Percentiles rank a stretch among this genome's conserved stretches.
Conservation (phyloP, 2,888 invertebrate genomes). For the Agrochola circellaris region DNA sequence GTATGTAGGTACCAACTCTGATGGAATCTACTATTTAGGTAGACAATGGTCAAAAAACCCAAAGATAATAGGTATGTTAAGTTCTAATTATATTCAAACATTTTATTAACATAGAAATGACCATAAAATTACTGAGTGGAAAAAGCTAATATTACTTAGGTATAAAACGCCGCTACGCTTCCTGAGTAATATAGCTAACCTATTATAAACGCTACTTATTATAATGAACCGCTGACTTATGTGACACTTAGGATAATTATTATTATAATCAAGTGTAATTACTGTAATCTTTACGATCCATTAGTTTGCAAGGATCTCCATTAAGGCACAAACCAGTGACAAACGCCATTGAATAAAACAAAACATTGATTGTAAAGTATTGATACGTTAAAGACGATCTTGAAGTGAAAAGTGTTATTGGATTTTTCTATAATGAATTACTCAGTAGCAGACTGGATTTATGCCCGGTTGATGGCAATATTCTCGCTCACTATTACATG, state of each 20-base stretch:
- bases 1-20: not conserved
- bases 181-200: not conserved
- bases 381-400: not conserved
- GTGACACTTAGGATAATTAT: constrained; percentile 3
- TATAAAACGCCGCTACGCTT: not conserved
- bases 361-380: not conserved
- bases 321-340: not conserved
- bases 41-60: not conserved
- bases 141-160: not conserved
- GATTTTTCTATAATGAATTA: not conserved
- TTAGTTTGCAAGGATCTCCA: constrained; percentile 25
- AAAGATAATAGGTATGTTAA: not conserved
- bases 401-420: not conserved
- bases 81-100: not conserved
- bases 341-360: not conserved
- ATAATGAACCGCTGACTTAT: not conserved
- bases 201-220: constrained; percentile 8
- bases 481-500: not conserved
- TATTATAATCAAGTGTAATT: constrained; percentile 2
- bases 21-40: not conserved
- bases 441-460: not conserved
- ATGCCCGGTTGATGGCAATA: not conserved
- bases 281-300: constrained; percentile 20
- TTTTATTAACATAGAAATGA: not conserved
- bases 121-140: not conserved